Base-by-base conservation (phyloP, 1,140 invertebrate species). In the Grapholita molesta region DNA sequence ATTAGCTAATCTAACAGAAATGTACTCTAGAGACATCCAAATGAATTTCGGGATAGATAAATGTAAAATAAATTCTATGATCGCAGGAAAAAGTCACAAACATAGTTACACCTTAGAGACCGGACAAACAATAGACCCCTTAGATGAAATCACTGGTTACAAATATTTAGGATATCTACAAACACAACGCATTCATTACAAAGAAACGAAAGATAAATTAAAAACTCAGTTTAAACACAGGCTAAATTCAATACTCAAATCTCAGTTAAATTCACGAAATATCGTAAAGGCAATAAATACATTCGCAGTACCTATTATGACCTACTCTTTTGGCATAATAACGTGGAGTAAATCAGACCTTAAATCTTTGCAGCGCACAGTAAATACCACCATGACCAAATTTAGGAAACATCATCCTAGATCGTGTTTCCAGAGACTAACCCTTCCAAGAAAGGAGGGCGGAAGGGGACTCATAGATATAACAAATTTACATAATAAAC, bases 121-220 rank as follows among this genome's bases (percentile, higher is more conserved):
- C 71, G 74, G 11, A 75, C 73, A 67, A 68, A 42, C 69, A 8
- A 70, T 80, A 42, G 68, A 73, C 64, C 15, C 35, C 3, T 53
- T n/a, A 8, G 72, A 81, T 2, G 18, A 69, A 8, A 33, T 1
- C 6, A 33, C 32, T 8, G 32, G 32, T 1, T 75, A 81, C 67
- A 81, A 81, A 74, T 79, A 79, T 64, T 64, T 79, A 67, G 77
- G 73, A n/a, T 76, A 69, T 18, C 35, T 71, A 25, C 70, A 77
- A 61, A 1, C 23, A 1, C 72, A 70, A 65, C 24, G 28, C 7
- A 6, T 80, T 42, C 52, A 80, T 11, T 70, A 78, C 7, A 70
- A 9, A 38, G 3, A 15, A 25, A 71, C 76, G 24, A 78, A 78
- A 74, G 1, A 68, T 7, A 48, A 25, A 53, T 25, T 78, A 11